A percentile compares a stretch with the other conserved stretches of the same genome.
phyloP scores from a whole-genome alignment of 2,113 vertebrate genomes.

The Entelurus aequoreus region DNA sequence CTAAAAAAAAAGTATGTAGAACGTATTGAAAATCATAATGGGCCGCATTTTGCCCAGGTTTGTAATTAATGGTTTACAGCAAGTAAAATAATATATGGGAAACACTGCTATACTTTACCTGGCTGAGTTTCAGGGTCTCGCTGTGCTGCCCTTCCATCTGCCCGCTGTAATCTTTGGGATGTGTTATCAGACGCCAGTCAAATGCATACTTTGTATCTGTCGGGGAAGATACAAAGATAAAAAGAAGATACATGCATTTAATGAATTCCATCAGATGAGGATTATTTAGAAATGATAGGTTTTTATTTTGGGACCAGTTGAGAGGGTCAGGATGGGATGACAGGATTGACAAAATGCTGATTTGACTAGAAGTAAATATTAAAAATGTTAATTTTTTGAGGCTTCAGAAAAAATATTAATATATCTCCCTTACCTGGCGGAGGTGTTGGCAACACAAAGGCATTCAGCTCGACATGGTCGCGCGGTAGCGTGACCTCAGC shows the following conservation, averaged over 20 bases:
- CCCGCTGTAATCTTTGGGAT: conserved; percentile 89
- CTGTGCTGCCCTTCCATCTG: conserved; percentile 89
- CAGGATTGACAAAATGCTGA: conserved; percentile 17
- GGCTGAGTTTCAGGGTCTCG: conserved; percentile 83
- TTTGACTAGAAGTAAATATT: too few relatives aligned
- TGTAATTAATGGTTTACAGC: too few relatives aligned
- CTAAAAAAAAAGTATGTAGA: too few relatives aligned
- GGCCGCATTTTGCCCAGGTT: too few relatives aligned
- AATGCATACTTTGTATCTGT: conserved; percentile 83
- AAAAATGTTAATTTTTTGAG: neutral
- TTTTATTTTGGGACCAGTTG: neutral
- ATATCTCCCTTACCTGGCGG: conserved; percentile 68
- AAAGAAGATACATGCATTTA: too few relatives aligned
- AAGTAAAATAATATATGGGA: too few relatives aligned
- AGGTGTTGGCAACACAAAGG: conserved; percentile 80
- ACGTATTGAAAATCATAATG: too few relatives aligned
- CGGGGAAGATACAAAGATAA: too few relatives aligned
- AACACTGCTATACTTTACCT: conserved; percentile 63
- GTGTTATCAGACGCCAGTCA: conserved; percentile 89
- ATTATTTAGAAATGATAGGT: conserved; percentile 1
- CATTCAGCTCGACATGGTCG: conserved; percentile 88
- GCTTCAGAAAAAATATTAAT: neutral
- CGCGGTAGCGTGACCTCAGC: conserved; percentile 88
- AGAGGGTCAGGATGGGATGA: conserved; percentile 12
- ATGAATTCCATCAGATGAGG: conserved; percentile 9